These are phyloP conservation scores for Lepidothrix coronata DNA, from an alignment of 2,113 vertebrate species.

Conservation along the genomic window DNA sequence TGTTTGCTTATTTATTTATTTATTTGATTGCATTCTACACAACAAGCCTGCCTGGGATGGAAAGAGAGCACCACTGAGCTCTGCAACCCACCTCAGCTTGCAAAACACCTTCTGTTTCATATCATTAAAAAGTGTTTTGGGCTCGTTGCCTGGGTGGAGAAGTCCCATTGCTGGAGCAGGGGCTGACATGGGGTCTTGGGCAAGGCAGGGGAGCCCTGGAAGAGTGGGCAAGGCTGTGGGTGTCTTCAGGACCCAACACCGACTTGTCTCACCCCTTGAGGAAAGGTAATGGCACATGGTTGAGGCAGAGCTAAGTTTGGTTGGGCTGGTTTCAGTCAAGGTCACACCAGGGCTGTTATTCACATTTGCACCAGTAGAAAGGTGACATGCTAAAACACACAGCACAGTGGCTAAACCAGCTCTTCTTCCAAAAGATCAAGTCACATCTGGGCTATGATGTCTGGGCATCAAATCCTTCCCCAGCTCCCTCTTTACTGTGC, in stretches of 20 bases:
- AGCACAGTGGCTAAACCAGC: not conserved
- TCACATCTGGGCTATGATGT: not conserved
- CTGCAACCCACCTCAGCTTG: not conserved
- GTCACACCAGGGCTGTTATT: not conserved
- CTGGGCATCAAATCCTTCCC: not conserved
- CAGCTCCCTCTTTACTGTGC: not conserved
- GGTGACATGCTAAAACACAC: accelerated
- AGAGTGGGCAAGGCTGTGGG: not conserved
- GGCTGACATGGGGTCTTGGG: not conserved
- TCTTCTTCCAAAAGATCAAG: not conserved
- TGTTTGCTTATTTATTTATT: too few relatives aligned
- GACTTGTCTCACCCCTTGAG: not conserved
- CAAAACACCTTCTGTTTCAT: not conserved
- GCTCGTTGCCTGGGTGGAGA: not conserved
- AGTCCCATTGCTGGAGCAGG: not conserved
- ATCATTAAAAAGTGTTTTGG: not conserved
- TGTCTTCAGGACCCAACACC: not conserved
- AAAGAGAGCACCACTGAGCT: not conserved
- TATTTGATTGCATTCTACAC: not conserved
- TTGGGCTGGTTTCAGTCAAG: accelerated
- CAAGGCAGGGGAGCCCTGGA: not conserved
- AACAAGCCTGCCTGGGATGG: not conserved
- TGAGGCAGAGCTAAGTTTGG: not conserved
- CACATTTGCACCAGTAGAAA: not conserved
- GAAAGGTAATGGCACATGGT: accelerated